These are phyloP conservation scores for Sandelia bainsii DNA, from an alignment of 2,797 vertebrate genomes.

Conservation along the genomic window DNA sequence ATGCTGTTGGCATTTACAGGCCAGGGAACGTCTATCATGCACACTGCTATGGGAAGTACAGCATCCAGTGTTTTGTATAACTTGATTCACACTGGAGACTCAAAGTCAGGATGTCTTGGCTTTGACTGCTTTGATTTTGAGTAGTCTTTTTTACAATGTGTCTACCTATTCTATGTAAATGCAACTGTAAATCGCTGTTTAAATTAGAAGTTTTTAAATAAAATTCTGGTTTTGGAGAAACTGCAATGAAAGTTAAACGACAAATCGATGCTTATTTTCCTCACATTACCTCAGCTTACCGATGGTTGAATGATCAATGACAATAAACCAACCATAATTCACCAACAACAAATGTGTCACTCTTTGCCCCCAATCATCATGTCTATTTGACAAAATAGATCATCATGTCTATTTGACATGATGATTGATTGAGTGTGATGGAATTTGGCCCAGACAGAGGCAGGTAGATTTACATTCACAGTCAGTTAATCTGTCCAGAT, in stretches of 20 bases:
- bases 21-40: background rate
- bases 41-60: background rate
- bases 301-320: too few species aligned
- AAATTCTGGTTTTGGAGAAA: too few species aligned
- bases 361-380: too few species aligned
- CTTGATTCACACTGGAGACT: background rate
- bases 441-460: conserved; percentile 37
- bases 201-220: too few species aligned
- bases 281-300: too few species aligned
- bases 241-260: background rate
- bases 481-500: conserved; percentile 26
- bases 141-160: background rate
- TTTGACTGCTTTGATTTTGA: background rate
- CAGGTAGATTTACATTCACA: conserved; percentile 49
- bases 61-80: background rate
- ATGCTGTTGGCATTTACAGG: background rate
- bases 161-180: background rate
- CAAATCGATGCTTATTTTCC: background rate
- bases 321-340: too few species aligned
- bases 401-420: conserved; percentile 33
- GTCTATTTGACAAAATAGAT: too few species aligned
- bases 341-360: conserved; percentile 9
- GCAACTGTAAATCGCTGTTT: background rate
- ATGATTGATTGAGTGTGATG: conserved; percentile 64
- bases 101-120: background rate